These are phyloP conservation scores for Atlantisia rogersi DNA, from an alignment of 2,113 vertebrate genomes.

Conservation along the genomic window DNA sequence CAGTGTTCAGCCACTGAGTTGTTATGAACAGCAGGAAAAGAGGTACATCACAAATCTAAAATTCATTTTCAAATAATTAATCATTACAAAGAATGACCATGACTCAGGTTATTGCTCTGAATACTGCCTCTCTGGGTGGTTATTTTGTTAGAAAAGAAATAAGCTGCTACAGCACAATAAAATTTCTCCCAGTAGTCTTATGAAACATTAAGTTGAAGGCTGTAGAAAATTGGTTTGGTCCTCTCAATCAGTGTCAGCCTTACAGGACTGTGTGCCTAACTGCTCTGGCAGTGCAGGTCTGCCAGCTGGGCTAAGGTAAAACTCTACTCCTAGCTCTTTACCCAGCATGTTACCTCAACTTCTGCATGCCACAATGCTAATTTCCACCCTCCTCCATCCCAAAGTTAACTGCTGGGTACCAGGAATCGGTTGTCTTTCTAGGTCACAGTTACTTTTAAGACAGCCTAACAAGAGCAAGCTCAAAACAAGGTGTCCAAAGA, in stretches of 20 bases:
- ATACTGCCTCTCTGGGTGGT: conserved; percentile 1
- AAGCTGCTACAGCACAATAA: background rate
- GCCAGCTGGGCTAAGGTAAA: background rate
- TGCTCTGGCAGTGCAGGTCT: background rate
- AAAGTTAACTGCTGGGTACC: background rate
- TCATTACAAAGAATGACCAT: conserved; percentile 58
- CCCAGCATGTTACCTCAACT: background rate
- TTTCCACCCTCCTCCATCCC: background rate
- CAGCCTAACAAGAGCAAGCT: background rate
- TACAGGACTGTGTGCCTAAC: background rate
- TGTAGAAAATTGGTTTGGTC: background rate
- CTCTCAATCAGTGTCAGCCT: background rate
- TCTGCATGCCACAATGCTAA: background rate
- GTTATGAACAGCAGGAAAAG: conserved; percentile 50
- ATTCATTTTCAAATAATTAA: conserved; percentile 66
- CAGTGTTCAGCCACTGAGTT: conserved; percentile 14
- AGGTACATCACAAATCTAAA: conserved; percentile 40
- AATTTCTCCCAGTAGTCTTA: background rate
- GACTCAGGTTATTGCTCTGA: conserved; percentile 48
- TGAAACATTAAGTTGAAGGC: background rate
- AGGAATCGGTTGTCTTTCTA: background rate
- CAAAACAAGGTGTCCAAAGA: background rate
- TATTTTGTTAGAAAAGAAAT: conserved; percentile 32
- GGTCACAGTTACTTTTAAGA: background rate
- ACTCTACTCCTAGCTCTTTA: background rate